A percentile compares a stretch with the other conserved stretches of the same genome.
These are phyloP conservation scores for Eupelmus urozonus DNA, from an alignment of 2,888 invertebrate genomes.

Conservation along the genomic window DNA sequence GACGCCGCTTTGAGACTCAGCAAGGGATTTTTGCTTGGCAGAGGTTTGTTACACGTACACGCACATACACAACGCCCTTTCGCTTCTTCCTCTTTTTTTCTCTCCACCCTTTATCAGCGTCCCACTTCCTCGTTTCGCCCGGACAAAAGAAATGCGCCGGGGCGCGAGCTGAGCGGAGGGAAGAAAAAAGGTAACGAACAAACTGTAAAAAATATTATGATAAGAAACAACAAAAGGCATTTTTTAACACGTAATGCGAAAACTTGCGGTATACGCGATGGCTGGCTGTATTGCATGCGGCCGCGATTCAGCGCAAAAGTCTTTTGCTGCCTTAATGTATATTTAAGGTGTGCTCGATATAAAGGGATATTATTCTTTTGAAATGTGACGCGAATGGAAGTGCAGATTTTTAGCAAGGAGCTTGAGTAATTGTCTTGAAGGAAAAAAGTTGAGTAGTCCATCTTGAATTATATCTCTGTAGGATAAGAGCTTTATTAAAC, in stretches of 20 bases:
- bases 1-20: constrained; percentile 81
- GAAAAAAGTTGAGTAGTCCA: too few relatives aligned
- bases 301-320: not conserved
- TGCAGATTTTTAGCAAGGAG: too few relatives aligned
- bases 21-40: constrained; percentile 82
- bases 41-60: constrained; percentile 75
- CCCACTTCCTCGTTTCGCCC: constrained; percentile 18
- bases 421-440: too few relatives aligned
- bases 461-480: too few relatives aligned
- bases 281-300: not conserved
- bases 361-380: not conserved
- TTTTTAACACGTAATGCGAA: constrained; percentile 34
- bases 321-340: not conserved
- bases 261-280: too few relatives aligned
- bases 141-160: constrained; percentile 29
- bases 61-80: too few relatives aligned
- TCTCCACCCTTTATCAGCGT: constrained; percentile 23
- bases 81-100: not conserved
- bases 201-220: constrained; percentile 38
- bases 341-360: constrained; percentile 8
- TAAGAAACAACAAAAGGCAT: constrained; percentile 28
- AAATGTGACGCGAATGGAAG: too few relatives aligned
- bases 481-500: too few relatives aligned
- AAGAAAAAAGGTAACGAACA: constrained; percentile 13
- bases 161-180: not conserved